These are phyloP conservation scores for Synanthedon myopaeformis DNA, from an alignment of 2,888 invertebrate genomes.

Conservation along the genomic window DNA sequence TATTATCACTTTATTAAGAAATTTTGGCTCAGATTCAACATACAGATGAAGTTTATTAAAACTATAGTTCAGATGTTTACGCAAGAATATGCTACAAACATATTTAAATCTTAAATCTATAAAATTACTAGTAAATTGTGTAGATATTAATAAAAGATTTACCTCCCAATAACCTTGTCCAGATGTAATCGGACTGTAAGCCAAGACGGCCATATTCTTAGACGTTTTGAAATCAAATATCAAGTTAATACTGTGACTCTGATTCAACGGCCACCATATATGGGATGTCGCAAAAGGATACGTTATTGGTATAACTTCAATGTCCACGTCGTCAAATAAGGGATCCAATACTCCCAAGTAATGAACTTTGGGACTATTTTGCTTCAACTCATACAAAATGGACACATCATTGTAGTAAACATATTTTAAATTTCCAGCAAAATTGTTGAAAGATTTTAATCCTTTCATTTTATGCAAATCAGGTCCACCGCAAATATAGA, in stretches of 20 bases:
- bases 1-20: no score
- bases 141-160: conserved; percentile 19
- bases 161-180: conserved; percentile 91
- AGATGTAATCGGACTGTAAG: conserved; percentile 83
- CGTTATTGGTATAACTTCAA: conserved; percentile 89
- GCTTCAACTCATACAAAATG: conserved; percentile 88
- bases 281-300: conserved; percentile 92
- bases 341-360: conserved; percentile 84
- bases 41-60: no score
- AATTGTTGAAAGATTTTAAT: conserved; percentile 84
- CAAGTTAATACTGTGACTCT: conserved; percentile 78
- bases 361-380: conserved; percentile 87
- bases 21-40: no score
- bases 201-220: conserved; percentile 84
- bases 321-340: conserved; percentile 85
- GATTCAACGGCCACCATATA: conserved; percentile 88
- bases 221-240: conserved; percentile 90
- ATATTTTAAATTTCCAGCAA: conserved; percentile 90
- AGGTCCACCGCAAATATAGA: conserved; percentile 91
- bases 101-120: no score
- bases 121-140: no score
- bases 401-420: conserved; percentile 94
- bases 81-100: no score
- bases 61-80: no score
- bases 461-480: conserved; percentile 87